Conservation (phyloP, 2,113 vertebrate species). For the Brachyistius frenatus region DNA sequence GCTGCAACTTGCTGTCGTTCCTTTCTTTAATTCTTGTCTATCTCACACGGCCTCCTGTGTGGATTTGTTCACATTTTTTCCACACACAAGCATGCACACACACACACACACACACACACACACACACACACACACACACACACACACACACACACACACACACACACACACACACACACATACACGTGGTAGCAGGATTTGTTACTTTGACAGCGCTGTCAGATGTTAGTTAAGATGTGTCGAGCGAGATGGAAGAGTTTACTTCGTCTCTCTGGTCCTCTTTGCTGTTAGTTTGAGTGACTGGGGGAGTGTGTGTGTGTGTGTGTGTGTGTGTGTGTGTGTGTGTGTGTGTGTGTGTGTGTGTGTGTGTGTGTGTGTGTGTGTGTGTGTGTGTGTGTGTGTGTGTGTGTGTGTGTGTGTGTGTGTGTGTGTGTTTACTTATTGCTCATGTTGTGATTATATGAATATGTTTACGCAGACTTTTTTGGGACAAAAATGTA, state of each 20-base stretch:
- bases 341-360: not conserved
- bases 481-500: too few relatives aligned
- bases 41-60: slow-evolving; percentile 39
- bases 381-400: not conserved
- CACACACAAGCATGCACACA: slow-evolving; percentile 17
- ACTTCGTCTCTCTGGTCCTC: slow-evolving; percentile 10
- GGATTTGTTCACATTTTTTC: slow-evolving; percentile 7
- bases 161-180: slow-evolving; percentile 2
- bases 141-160: slow-evolving; percentile 1
- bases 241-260: slow-evolving; percentile 39
- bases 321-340: not conserved
- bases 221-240: slow-evolving; percentile 35
- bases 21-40: slow-evolving; percentile 17
- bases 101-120: slow-evolving; percentile 5
- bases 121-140: slow-evolving; percentile 1
- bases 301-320: not conserved
- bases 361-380: not conserved
- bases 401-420: too few relatives aligned
- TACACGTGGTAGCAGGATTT: slow-evolving; percentile 7
- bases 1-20: slow-evolving; percentile 26
- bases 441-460: not conserved
- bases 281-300: slow-evolving; percentile 16
- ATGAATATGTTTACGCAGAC: not conserved
- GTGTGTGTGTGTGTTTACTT: not conserved
- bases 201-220: slow-evolving; percentile 44